A percentile compares a stretch with the other conserved stretches of the same genome.
Conservation (phyloP, 2,113 vertebrate genomes). For the Terrapene triunguis region DNA sequence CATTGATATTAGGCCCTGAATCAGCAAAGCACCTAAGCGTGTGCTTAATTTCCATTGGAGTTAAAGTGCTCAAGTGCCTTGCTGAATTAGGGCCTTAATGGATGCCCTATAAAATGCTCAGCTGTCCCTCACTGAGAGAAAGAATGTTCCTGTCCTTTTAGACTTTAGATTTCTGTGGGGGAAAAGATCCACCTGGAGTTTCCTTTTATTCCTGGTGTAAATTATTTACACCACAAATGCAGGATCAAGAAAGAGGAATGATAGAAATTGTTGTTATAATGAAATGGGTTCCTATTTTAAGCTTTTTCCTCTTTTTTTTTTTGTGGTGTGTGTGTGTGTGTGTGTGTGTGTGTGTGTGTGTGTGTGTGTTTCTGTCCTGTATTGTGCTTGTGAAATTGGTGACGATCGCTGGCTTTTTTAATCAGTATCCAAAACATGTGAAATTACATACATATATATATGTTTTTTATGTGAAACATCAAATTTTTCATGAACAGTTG, state of each 20-base stretch:
- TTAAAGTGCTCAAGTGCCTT: background rate
- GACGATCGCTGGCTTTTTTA: background rate
- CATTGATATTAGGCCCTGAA: background rate
- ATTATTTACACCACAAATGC: background rate
- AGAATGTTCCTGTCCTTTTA: background rate
- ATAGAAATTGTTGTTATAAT: background rate
- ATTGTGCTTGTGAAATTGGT: background rate
- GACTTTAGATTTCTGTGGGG: too few species aligned
- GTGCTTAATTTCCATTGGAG: background rate
- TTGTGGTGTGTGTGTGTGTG: too few species aligned
- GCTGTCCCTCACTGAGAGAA: background rate
- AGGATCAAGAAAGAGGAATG: background rate
- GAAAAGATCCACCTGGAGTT: too few species aligned
- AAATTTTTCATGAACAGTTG: background rate
- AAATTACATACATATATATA: background rate
- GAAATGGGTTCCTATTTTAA: background rate
- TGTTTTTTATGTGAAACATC: background rate
- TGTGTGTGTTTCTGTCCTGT: background rate
- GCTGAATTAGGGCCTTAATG: background rate
- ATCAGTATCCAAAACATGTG: background rate
- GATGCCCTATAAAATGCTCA: background rate
- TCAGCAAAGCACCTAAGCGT: background rate
- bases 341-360: too few species aligned
- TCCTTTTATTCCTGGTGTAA: background rate
- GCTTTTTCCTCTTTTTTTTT: background rate